Conservation (phyloP, 2,113 vertebrate species). For the Synchiropus splendidus region DNA sequence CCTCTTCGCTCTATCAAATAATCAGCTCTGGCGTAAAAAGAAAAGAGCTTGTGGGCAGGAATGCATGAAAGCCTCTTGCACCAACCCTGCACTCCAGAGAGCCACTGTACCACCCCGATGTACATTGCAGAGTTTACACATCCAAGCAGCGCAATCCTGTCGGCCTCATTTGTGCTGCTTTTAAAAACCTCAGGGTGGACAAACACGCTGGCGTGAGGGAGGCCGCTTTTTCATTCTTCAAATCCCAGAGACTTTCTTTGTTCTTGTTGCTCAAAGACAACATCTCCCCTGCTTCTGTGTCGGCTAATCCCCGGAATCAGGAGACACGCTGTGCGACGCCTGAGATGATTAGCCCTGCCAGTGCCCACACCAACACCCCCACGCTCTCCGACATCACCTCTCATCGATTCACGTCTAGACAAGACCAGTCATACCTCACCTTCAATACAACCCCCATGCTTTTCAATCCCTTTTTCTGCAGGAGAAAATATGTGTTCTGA, state of each 20-base stretch:
- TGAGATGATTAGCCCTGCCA: slow-evolving; percentile 54
- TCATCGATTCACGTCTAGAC: slow-evolving; percentile 39
- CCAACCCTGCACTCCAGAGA: slow-evolving; percentile 3
- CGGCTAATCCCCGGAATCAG: slow-evolving; percentile 55
- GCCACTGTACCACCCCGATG: slow-evolving; percentile 12
- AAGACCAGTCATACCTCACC: slow-evolving; percentile 21
- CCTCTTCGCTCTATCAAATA: slow-evolving; percentile 29
- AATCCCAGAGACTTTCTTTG: slow-evolving; percentile 37
- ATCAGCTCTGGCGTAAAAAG: slow-evolving; percentile 28
- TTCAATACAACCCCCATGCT: slow-evolving; percentile 5
- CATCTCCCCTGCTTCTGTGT: slow-evolving; percentile 42
- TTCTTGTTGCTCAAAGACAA: slow-evolving; percentile 44
- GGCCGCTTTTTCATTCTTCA: slow-evolving; percentile 32
- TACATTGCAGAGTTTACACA: slow-evolving; percentile 1
- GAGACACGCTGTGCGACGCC: slow-evolving; percentile 46
- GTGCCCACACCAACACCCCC: slow-evolving; percentile 12
- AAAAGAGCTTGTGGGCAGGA: slow-evolving; percentile 25
- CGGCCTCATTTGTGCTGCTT: no score
- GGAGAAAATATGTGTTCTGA: no score
- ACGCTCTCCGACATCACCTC: slow-evolving; percentile 25
- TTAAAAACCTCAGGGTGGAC: slow-evolving; percentile 2
- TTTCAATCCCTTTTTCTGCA: background rate
- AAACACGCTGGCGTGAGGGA: slow-evolving; percentile 35
- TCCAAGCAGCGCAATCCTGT: no score
- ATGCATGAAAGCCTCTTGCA: slow-evolving; percentile 33